Percentiles rank a stretch among this genome's conserved stretches.
Conservation (phyloP, 2,113 vertebrate genomes). For the Typhlomys cinereus region DNA sequence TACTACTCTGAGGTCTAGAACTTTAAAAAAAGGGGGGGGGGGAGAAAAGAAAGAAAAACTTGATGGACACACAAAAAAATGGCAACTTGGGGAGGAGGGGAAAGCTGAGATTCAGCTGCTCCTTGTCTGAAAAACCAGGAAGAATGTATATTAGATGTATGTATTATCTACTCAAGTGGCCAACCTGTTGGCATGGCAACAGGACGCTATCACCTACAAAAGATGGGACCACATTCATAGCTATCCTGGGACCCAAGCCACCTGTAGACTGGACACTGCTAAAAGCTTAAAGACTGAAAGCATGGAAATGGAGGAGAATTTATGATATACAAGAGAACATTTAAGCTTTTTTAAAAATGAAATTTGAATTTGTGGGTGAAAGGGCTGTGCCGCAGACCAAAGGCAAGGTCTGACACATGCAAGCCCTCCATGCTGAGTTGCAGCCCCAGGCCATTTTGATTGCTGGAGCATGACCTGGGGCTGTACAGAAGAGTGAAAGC, state of each 20-base stretch:
- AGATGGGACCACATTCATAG: background rate
- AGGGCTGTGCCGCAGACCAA: background rate
- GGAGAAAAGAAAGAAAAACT: background rate
- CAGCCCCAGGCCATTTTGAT: background rate
- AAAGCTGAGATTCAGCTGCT: background rate
- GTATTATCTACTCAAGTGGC: background rate
- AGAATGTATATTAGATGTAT: background rate
- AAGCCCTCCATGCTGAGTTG: background rate
- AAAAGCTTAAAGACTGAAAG: background rate
- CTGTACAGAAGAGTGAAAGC: background rate
- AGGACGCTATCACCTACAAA: background rate
- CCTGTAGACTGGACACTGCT: background rate
- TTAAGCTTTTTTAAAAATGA: background rate
- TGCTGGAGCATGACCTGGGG: background rate
- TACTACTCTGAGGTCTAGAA: background rate
- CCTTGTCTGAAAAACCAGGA: constrained; percentile 3
- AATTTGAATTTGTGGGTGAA: background rate
- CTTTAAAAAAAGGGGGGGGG: background rate
- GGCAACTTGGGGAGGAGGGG: background rate
- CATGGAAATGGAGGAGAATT: background rate
- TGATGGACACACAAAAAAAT: background rate
- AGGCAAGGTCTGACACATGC: too few relatives aligned
- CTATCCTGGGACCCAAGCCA: background rate
- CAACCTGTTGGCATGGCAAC: background rate
- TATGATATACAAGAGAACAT: background rate